These are phyloP conservation scores for Pararge aegeria DNA, from an alignment of 1,140 invertebrate species.

Conservation along the genomic window DNA sequence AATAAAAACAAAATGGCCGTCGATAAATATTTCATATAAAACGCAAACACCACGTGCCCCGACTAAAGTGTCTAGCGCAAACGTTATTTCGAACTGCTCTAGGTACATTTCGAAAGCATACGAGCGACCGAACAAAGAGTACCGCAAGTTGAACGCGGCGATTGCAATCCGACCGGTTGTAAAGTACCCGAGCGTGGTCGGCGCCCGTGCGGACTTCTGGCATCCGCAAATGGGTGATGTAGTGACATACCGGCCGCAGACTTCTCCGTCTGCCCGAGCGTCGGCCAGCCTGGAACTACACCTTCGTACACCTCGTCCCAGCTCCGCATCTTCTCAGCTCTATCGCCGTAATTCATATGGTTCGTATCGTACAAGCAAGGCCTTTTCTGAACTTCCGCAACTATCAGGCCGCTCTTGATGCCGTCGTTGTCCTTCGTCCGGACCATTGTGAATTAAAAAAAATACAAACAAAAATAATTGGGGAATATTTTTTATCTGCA, in stretches of 20 bases:
- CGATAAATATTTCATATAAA: conserved; percentile 33
- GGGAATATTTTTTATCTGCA: conserved; percentile 34
- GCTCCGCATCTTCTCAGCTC: conserved; percentile 60
- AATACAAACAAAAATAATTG: conserved; percentile 32
- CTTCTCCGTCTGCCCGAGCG: conserved; percentile 56
- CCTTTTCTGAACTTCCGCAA: conserved; percentile 62
- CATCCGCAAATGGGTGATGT: conserved; percentile 44
- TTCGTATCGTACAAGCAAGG: conserved; percentile 66
- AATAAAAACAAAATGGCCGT: conserved; percentile 43
- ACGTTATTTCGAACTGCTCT: conserved; percentile 45
- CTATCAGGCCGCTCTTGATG: conserved; percentile 61
- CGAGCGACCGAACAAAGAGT: conserved; percentile 59
- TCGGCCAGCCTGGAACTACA: conserved; percentile 60
- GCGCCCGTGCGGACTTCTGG: conserved; percentile 24
- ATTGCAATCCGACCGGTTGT: conserved; percentile 53
- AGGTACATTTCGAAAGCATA: conserved; percentile 65
- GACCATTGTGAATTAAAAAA: conserved; percentile 49
- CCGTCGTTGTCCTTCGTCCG: conserved; percentile 60
- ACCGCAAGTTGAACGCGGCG: conserved; percentile 58
- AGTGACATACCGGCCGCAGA: conserved; percentile 62
- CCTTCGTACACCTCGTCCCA: conserved; percentile 69
- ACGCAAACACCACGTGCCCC: conserved; percentile 39
- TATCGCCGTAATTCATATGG: conserved; percentile 63
- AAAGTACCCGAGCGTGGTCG: conserved; percentile 34
- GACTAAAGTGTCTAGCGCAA: conserved; percentile 26